Percentiles rank a stretch among this genome's conserved stretches.
Evolutionary conservation across 1,140 invertebrate species (phyloP).

Genomic region (Drosophila sproati): DNA sequence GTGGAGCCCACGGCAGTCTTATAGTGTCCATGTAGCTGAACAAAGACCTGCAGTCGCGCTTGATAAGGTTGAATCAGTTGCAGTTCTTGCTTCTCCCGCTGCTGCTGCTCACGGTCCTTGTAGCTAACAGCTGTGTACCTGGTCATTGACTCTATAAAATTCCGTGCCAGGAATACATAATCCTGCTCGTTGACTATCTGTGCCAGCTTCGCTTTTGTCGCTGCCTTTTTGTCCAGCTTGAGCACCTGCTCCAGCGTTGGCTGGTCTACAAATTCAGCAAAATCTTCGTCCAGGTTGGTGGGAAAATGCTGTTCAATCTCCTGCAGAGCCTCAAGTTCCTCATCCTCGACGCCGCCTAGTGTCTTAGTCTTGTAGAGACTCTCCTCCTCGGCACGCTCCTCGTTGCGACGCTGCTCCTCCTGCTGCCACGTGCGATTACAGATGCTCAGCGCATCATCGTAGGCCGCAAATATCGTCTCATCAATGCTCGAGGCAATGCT

Average conservation of each 20-base stretch:
- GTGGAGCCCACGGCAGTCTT: slow-evolving; percentile 53
- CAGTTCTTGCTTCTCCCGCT: slow-evolving; percentile 22
- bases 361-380: slow-evolving; percentile 93
- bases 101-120: slow-evolving; percentile 18
- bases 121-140: slow-evolving; percentile 61
- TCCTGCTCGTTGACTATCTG: slow-evolving; percentile 75
- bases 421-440: slow-evolving; percentile 90
- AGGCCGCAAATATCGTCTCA: slow-evolving; percentile 84
- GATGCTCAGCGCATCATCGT: slow-evolving; percentile 84
- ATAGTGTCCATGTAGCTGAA: slow-evolving; percentile 62
- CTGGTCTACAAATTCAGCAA: slow-evolving; percentile 87
- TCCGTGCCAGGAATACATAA: slow-evolving; percentile 68
- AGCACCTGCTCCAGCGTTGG: slow-evolving; percentile 80
- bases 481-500: slow-evolving; percentile 79
- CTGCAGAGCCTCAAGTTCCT: slow-evolving; percentile 90
- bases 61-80: slow-evolving; percentile 58
- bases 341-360: slow-evolving; percentile 87
- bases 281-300: slow-evolving; percentile 89
- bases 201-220: slow-evolving; percentile 54
- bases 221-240: slow-evolving; percentile 57
- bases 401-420: slow-evolving; percentile 89
- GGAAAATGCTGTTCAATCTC: slow-evolving; percentile 93
- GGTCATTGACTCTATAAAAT: slow-evolving; percentile 73
- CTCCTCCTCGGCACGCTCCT: slow-evolving; percentile 90
- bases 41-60: slow-evolving; percentile 69